These are phyloP conservation scores for Acanthoscelides obtectus DNA, from an alignment of 2,888 invertebrate species.

Conservation along the genomic window DNA sequence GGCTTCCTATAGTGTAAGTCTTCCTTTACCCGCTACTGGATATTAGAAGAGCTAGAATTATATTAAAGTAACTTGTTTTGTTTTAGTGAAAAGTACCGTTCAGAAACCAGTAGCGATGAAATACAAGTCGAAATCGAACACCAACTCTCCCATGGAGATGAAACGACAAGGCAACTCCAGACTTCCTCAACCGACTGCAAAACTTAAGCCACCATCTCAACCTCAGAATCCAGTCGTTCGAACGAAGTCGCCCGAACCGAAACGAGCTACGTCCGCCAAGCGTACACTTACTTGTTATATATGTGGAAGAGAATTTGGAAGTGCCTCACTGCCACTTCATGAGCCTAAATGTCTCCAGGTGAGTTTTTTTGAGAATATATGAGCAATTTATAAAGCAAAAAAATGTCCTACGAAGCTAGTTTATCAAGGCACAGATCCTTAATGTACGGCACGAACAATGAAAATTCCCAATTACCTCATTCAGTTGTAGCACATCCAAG, in stretches of 20 bases:
- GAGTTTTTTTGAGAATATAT: no score
- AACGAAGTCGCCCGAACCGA: background rate
- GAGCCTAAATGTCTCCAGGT: conserved; percentile 63
- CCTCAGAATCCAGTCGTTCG: background rate
- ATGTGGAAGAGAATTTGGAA: conserved; percentile 63
- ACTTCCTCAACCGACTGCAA: background rate
- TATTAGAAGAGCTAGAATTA: no score
- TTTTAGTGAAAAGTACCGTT: conserved; percentile 46
- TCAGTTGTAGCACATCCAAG: no score
- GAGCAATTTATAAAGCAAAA: no score
- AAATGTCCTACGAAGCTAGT: no score
- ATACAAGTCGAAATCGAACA: conserved; percentile 38
- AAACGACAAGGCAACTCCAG: conserved; percentile 5
- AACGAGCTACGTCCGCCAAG: conserved; percentile 27
- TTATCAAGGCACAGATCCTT: no score
- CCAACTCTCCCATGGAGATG: conserved; percentile 7
- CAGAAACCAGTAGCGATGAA: conserved; percentile 53
- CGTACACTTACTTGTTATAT: conserved; percentile 56
- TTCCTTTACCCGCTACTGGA: no score
- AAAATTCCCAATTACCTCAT: no score
- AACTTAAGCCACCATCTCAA: background rate
- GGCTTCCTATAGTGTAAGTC: no score
- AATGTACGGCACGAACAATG: no score
- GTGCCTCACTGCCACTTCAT: conserved; percentile 60
- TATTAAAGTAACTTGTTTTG: no score